Evolutionary conservation across 2,797 vertebrate species (phyloP).

Genomic region (Darevskia mixta): DNA sequence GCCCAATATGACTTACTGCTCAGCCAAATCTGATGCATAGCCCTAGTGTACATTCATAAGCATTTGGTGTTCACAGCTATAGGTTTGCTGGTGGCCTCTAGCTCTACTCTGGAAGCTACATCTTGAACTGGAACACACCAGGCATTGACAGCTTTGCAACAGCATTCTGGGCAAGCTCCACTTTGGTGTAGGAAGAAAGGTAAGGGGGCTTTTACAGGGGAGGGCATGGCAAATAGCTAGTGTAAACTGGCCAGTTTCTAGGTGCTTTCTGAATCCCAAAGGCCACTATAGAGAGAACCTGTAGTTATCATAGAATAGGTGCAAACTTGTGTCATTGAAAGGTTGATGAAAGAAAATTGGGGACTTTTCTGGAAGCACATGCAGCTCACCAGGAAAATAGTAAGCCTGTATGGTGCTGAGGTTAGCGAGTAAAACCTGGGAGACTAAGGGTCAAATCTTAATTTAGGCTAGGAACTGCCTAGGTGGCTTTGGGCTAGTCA

Average conservation of each 20-base stretch:
- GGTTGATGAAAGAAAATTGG: too few relatives aligned
- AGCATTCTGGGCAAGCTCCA: neutral
- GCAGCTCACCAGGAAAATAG: too few relatives aligned
- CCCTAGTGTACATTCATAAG: neutral
- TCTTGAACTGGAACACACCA: neutral
- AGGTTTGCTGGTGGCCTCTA: neutral
- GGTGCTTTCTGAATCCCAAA: neutral
- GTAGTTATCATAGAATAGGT: too few relatives aligned
- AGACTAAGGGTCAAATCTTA: too few relatives aligned
- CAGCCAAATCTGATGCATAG: too few relatives aligned
- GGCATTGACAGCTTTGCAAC: neutral
- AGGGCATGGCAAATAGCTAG: neutral
- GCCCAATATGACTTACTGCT: too few relatives aligned
- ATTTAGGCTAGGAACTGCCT: too few relatives aligned
- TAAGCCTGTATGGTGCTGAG: too few relatives aligned
- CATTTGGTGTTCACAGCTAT: neutral
- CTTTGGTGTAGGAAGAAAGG: neutral
- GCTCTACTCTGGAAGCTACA: neutral
- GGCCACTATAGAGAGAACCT: neutral
- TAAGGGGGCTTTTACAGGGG: neutral
- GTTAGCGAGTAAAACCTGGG: too few relatives aligned
- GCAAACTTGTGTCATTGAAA: neutral
- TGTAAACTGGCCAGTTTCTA: too few relatives aligned
- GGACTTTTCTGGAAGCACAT: too few relatives aligned
- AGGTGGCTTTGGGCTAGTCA: too few relatives aligned